Base-by-base conservation (phyloP, 1,140 invertebrate species). In the Nasonia giraulti region DNA sequence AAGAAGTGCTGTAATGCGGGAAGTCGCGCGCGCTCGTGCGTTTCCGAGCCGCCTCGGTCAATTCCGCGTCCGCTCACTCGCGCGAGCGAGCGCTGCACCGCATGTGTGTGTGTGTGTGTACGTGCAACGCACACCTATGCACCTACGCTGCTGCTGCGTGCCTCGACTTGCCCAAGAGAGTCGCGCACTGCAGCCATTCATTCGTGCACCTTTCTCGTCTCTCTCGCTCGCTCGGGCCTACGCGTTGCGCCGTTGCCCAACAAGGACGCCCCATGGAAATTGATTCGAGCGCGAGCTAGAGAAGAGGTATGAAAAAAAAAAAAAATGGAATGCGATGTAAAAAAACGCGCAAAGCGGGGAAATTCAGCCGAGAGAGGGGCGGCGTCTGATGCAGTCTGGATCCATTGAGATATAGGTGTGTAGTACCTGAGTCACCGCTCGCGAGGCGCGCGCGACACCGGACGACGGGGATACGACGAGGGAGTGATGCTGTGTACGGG, bases 1-100 rank as follows among this genome's bases (percentile, higher is more conserved):
- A 85, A 73, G 76, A 76, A 69, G 27, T 81, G 23, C 55, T 86
- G 76, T 85, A 78, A 82, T 82, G 84, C 80, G 74, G 71, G 73
- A 81, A 82, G 74, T 85, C n/a, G 68, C 47, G 66, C 33, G 75
- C 47, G 66, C 33, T 86, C 85, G 85, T 82, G 68, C 80, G 69
- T 86, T 86, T 73, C 74, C 85, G 85, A 79, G 27, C 8, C 7
- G 44, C 33, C 27, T 82, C 85, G 85, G 80, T 27, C 47, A 31
- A 80, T 80, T 83, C 80, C 85, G 85, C 23, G 74, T 20, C 20
- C 62, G 74, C 75, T 33, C 71, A 6, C 55, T 73, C 66, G 66
- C 74, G 27, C 27, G 27, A 27, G 27, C 27, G 27, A 1, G 31
- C 62, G 68, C 66, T n/a, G 2, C 17, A 11, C 14, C 27, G 27